Evolutionary conservation across 2,797 vertebrate genomes (phyloP), one percentile per base, ranked within the genome.

Genomic region (Botia almorhae): DNA sequence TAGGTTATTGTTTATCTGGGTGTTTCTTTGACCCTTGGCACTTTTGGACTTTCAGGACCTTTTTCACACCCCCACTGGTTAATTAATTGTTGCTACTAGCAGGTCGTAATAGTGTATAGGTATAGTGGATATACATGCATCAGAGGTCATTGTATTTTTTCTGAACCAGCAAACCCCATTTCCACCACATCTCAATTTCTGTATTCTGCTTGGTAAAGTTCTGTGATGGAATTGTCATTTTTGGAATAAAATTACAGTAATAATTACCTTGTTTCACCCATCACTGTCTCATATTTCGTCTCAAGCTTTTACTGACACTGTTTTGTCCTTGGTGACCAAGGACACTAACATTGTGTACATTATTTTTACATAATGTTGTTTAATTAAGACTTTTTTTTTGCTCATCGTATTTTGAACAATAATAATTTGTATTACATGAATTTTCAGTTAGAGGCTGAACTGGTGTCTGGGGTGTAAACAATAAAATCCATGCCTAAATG

Each of bases 1-100:
- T 60, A 17, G 21, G 61, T 36, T 58, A 78, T 69, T 69, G 55
- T 53, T 33, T 23, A 19, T 70, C 17, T 51, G 43, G 29, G 48
- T 58, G 7, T 16, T 61, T 13, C 17, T 61, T 61, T 0, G n/a
- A 12, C 21, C 21, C 1, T 58, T 1, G 23, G 1, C 23, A 29
- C 4, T 61, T 29, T 23, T 61, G 58, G 58, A 7, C 12, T 8
- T 51, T 3, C 3, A 16, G 5, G 3, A 3, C 1, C 13, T 12
- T 29, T 61, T 61, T 26, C 56, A 26, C 26, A 29, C 16, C 7
- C 58, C 3, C 13, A 61, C 11, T 13, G 2, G 48, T 50, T 50
- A 36, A 6, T 36, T 36, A 36, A 36, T 36, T 6, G 36, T 36
- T 2, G 6, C 36, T 6, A 36, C 36, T 36, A 36, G 36, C 6